Percentiles rank a stretch among this genome's conserved stretches.
Conservation (phyloP, 2,113 vertebrate species). For the Lophius piscatorius region DNA sequence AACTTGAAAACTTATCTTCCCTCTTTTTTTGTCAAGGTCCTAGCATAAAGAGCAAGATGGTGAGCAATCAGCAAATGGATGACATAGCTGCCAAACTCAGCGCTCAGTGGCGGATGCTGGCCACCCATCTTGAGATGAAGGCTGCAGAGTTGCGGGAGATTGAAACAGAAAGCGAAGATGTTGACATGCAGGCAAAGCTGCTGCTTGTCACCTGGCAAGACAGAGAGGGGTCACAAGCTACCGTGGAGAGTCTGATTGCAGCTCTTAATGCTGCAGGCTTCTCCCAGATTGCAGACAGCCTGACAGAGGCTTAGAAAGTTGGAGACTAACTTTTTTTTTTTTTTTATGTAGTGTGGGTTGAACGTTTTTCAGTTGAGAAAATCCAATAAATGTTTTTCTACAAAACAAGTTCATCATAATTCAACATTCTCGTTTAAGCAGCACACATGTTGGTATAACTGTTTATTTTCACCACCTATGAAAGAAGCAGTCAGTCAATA, state of each 20-base stretch:
- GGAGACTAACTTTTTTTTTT: constrained; percentile 23
- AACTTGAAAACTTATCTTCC: background rate
- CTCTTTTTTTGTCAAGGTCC: constrained; percentile 83
- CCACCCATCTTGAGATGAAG: constrained; percentile 91
- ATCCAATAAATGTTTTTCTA: constrained; percentile 59
- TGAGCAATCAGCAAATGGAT: constrained; percentile 92
- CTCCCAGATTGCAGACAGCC: constrained; percentile 83
- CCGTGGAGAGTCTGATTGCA: constrained; percentile 82
- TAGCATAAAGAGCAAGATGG: constrained; percentile 88
- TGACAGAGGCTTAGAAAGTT: constrained; percentile 74
- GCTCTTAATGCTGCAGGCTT: constrained; percentile 87
- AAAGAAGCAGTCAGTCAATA: constrained; percentile 89
- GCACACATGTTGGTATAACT: constrained; percentile 78
- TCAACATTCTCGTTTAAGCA: too few relatives aligned
- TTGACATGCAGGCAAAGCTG: constrained; percentile 93
- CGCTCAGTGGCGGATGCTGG: constrained; percentile 89
- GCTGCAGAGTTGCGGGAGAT: constrained; percentile 91
- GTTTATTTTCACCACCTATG: constrained; percentile 88
- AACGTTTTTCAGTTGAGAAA: constrained; percentile 37
- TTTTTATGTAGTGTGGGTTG: constrained; percentile 47
- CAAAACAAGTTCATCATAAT: constrained; percentile 1
- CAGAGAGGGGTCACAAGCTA: constrained; percentile 89
- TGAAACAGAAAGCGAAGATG: constrained; percentile 91
- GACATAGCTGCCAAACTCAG: constrained; percentile 88
- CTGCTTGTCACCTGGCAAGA: constrained; percentile 97